These are phyloP conservation scores for Coleophora flavipennella DNA, from an alignment of 2,888 invertebrate species.

Conservation along the genomic window DNA sequence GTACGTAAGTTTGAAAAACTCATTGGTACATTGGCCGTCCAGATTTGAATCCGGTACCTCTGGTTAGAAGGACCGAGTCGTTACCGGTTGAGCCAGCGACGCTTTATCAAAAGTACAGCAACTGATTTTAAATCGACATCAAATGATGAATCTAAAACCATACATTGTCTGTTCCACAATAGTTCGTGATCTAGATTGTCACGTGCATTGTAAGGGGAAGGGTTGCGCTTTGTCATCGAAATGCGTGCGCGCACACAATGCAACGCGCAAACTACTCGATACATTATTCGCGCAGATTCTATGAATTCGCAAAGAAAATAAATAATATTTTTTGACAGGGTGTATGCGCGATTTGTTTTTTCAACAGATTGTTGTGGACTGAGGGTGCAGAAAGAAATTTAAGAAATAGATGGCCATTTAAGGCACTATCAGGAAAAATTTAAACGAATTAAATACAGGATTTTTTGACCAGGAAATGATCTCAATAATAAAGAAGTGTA, in stretches of 20 bases:
- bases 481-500: too few relatives aligned
- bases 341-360: constrained; percentile 3
- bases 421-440: too few relatives aligned
- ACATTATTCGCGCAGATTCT: constrained; percentile 28
- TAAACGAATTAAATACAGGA: too few relatives aligned
- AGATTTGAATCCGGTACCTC: too few relatives aligned
- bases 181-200: constrained; percentile 55
- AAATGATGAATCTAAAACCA: constrained; percentile 38
- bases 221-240: constrained; percentile 40
- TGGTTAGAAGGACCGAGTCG: too few relatives aligned
- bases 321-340: constrained; percentile 33
- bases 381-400: constrained; percentile 14
- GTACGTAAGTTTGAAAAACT: too few relatives aligned
- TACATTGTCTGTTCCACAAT: constrained; percentile 32
- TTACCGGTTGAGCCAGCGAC: too few relatives aligned
- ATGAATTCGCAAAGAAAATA: constrained; percentile 45
- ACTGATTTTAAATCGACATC: constrained; percentile 39
- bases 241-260: constrained; percentile 30
- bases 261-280: constrained; percentile 30
- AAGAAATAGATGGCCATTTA: too few relatives aligned
- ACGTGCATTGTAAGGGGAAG: constrained; percentile 52
- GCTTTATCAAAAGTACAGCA: constrained; percentile 8
- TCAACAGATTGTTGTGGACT: not conserved
- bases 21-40: too few relatives aligned
- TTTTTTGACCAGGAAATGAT: too few relatives aligned